phyloP scores from a whole-genome alignment of 1,140 invertebrate genomes.

The Drosophila gunungcola region DNA sequence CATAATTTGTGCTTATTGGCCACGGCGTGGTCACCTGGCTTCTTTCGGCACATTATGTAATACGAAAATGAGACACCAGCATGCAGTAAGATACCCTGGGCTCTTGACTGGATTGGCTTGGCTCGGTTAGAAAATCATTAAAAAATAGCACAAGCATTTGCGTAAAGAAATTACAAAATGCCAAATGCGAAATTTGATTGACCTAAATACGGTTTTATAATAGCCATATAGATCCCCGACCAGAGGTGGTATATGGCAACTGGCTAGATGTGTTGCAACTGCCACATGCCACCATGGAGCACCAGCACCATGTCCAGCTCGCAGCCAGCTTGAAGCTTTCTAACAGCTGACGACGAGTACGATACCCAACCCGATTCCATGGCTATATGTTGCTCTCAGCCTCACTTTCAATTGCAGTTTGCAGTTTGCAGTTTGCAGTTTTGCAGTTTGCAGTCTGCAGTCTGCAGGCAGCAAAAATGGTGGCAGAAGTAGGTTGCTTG shows the following conservation, averaged over 20 bases:
- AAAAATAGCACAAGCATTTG: constrained; percentile 77
- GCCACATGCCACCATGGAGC: constrained; percentile 41
- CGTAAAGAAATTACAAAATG: constrained; percentile 74
- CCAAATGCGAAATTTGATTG: constrained; percentile 79
- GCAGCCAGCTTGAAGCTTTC: constrained; percentile 53
- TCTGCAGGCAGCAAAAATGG: constrained; percentile 10
- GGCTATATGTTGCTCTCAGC: constrained; percentile 22
- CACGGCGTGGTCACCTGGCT: constrained; percentile 70
- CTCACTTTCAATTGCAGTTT: constrained; percentile 68
- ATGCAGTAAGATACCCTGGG: neutral
- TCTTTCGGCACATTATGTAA: constrained; percentile 76
- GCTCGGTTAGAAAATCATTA: constrained; percentile 69
- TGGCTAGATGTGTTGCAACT: constrained; percentile 60
- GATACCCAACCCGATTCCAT: constrained; percentile 40
- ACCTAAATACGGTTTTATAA: constrained; percentile 76
- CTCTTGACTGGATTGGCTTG: constrained; percentile 28
- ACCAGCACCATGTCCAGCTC: constrained; percentile 36
- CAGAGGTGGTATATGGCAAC: constrained; percentile 68
- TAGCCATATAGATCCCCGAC: constrained; percentile 38
- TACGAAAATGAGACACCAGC: constrained; percentile 42
- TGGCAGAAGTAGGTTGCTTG: constrained; percentile 74
- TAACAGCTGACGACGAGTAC: constrained; percentile 68
- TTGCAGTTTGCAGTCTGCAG: neutral
- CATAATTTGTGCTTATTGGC: constrained; percentile 72
- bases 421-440: neutral